Percentiles rank a stretch among this genome's conserved stretches.
These are phyloP conservation scores for Spodoptera littoralis DNA, from an alignment of 2,888 invertebrate species.

Conservation along the genomic window DNA sequence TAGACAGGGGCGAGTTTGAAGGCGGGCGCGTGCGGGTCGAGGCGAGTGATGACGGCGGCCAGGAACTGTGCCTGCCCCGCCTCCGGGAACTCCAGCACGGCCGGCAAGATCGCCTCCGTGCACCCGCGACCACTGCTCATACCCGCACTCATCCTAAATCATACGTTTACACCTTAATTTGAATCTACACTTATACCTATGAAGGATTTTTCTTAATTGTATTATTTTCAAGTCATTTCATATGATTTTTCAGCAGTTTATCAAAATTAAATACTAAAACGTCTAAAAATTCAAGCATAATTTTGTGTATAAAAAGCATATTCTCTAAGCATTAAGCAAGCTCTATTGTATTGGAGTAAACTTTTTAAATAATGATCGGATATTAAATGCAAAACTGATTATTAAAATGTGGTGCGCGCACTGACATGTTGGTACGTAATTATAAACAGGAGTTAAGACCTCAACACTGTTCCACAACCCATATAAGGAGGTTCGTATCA, in stretches of 20 bases:
- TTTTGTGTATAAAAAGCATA: too few relatives aligned
- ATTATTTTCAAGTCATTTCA: too few relatives aligned
- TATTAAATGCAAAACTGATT: slow-evolving; percentile 35
- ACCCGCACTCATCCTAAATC: slow-evolving; percentile 68
- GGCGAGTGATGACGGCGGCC: slow-evolving; percentile 95
- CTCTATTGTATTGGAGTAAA: slow-evolving; percentile 6
- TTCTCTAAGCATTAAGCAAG: slow-evolving; percentile 30
- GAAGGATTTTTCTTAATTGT: too few relatives aligned
- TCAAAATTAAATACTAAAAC: too few relatives aligned
- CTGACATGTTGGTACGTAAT: slow-evolving; percentile 39
- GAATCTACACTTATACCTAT: too few relatives aligned
- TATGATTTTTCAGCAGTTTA: too few relatives aligned
- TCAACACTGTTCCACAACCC: slow-evolving; percentile 37
- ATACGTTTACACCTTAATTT: neutral
- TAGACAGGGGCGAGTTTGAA: slow-evolving; percentile 99
- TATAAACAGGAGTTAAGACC: slow-evolving; percentile 39
- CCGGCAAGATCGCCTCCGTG: slow-evolving; percentile 97
- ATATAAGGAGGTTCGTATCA: slow-evolving; percentile 38
- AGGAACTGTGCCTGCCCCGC: slow-evolving; percentile 98
- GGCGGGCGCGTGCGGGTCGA: slow-evolving; percentile 96
- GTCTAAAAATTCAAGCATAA: too few relatives aligned
- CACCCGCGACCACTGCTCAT: slow-evolving; percentile 85
- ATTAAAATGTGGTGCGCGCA: slow-evolving; percentile 34
- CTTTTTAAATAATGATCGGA: too few relatives aligned
- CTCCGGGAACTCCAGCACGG: slow-evolving; percentile 98